Evolutionary conservation across 2,113 vertebrate species (phyloP).

Genomic region (Sphaerodactylus townsendi): DNA sequence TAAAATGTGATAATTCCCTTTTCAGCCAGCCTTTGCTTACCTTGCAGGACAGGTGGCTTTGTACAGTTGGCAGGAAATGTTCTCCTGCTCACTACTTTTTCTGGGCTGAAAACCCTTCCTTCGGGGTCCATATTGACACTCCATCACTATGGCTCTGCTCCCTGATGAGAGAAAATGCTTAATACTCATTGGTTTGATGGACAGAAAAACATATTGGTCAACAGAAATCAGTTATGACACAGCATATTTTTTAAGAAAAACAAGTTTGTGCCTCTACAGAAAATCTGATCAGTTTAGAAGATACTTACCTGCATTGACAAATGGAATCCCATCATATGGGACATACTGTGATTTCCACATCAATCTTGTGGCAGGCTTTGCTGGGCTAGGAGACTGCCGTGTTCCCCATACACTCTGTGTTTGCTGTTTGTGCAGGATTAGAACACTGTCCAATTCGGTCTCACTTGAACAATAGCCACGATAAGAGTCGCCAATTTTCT

Average conservation of each 20-base stretch:
- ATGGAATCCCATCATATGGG: constrained; percentile 86
- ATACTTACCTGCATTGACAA: constrained; percentile 84
- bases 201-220: background rate
- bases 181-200: background rate
- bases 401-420: constrained; percentile 85
- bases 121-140: constrained; percentile 86
- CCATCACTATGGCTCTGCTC: constrained; percentile 88
- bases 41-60: constrained; percentile 85
- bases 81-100: constrained; percentile 76
- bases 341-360: constrained; percentile 91
- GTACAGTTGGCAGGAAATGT: constrained; percentile 70
- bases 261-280: constrained; percentile 30
- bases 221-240: constrained; percentile 18
- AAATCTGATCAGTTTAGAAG: constrained; percentile 35
- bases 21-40: constrained; percentile 64
- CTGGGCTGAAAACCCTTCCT: constrained; percentile 84
- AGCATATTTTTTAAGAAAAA: background rate
- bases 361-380: constrained; percentile 82
- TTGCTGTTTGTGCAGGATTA: constrained; percentile 84
- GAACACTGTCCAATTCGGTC: constrained; percentile 80
- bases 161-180: constrained; percentile 67
- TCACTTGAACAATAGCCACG: constrained; percentile 84
- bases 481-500: constrained; percentile 88
- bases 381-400: constrained; percentile 83
- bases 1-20: background rate